Evolutionary conservation across 2,888 invertebrate genomes (phyloP).

Genomic region (Creontiades dilutus): DNA sequence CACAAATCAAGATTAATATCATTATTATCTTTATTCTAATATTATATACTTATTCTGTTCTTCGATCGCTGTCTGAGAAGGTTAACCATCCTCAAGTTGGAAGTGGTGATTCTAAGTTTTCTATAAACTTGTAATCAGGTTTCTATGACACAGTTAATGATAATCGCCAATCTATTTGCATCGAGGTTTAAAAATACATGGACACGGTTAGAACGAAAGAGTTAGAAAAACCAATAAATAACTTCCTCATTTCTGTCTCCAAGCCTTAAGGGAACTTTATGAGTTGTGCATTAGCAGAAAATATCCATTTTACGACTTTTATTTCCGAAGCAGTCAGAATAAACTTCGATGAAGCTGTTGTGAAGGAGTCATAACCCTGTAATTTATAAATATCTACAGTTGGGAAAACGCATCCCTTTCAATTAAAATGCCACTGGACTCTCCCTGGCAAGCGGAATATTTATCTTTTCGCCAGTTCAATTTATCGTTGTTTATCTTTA

Average conservation of each 20-base stretch:
- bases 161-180: background rate
- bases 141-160: too few relatives aligned
- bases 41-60: too few relatives aligned
- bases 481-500: constrained; percentile 10
- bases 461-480: background rate
- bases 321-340: constrained; percentile 16
- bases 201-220: background rate
- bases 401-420: constrained; percentile 9
- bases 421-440: constrained; percentile 27
- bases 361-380: constrained; percentile 26
- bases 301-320: constrained; percentile 41
- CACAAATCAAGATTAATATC: too few relatives aligned
- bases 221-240: background rate
- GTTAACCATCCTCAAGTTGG: too few relatives aligned
- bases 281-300: constrained; percentile 42
- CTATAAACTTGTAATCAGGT: too few relatives aligned
- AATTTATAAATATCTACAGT: constrained; percentile 20
- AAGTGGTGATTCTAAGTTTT: too few relatives aligned
- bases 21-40: too few relatives aligned
- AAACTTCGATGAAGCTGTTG: constrained; percentile 50
- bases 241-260: constrained; percentile 8
- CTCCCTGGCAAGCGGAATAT: constrained; percentile 5
- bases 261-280: background rate
- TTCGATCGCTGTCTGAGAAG: too few relatives aligned
- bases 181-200: background rate